Percentiles rank a stretch among this genome's conserved stretches.
Evolutionary conservation across 2,113 vertebrate species (phyloP).

Genomic region (Hydrolagus affinis): DNA sequence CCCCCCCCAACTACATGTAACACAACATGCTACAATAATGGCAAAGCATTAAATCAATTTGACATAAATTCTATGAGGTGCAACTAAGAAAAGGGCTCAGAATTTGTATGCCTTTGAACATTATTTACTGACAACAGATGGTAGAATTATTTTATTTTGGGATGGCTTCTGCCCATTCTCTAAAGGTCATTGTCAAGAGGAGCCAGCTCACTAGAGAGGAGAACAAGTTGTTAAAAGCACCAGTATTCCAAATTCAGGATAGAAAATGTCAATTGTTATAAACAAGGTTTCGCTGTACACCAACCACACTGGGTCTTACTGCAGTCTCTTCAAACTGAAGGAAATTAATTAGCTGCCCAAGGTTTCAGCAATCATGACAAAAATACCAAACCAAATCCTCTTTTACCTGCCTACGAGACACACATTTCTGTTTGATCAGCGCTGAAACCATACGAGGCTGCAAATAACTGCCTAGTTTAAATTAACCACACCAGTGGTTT

Average conservation of each 20-base stretch:
- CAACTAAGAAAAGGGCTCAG: neutral
- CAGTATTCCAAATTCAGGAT: neutral
- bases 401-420: neutral
- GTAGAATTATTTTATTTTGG: neutral
- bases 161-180: neutral
- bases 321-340: conserved; percentile 11
- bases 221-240: neutral
- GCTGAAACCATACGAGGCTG: neutral
- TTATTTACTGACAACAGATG: neutral
- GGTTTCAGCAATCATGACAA: conserved; percentile 15
- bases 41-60: neutral
- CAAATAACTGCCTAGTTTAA: too few species aligned
- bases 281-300: neutral
- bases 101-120: neutral
- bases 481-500: neutral
- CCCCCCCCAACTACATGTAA: neutral
- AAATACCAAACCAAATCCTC: conserved; percentile 8
- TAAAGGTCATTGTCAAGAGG: neutral
- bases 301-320: neutral
- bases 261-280: neutral
- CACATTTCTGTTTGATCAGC: neutral
- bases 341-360: conserved; percentile 26
- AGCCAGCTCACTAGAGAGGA: neutral
- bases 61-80: neutral
- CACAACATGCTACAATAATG: neutral